Evolutionary conservation across 2,797 vertebrate species (phyloP), one percentile per base, ranked within the genome.

Genomic region (Masticophis lateralis): DNA sequence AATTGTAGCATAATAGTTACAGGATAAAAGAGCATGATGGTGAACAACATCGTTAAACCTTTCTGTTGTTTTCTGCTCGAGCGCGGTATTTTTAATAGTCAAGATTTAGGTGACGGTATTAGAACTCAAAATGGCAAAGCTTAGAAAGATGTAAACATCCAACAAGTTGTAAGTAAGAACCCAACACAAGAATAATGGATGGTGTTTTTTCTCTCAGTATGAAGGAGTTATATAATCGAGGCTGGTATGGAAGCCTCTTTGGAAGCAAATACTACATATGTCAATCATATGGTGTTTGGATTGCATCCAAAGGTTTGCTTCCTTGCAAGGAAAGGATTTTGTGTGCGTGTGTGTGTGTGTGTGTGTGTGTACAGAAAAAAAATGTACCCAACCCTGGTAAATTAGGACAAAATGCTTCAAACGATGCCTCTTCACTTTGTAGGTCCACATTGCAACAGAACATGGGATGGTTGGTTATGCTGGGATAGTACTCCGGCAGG

Each of bases 381-480:
- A 83, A 83, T 83, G 74, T 25, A 56, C n/a, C 47, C 86, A 63
- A 0, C 18, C 79, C 18, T 69, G 60, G 27, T n/a, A 57, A 92
- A 92, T 79, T 3, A 47, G 18, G 18, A 7, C 3, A 5, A 74
- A 5, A n/a, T 74, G 20, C 59, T 95, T 88, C 87, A 5, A 13
- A 14, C 5, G 37, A 4, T 92, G 1, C 95, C 43, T 92, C 0
- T 88, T 74, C 94, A n/a, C 91, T 94, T 92, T n/a, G 2, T 25
- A 98, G 99, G 98, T 93, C 94, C 97, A n/a, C 95, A 98, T 96
- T 99, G 99, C 97, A 99, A 99, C 95, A 98, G 99, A 53, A 99
- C 99, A 0, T 99, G 99, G 99, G 99, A 99, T 12, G 99, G 99
- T 2, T 99, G 99, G 99, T 94, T 99, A 93, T 99, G 99, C 93